Evolutionary conservation across 64 coral and sea anemone species (phyloP).

Genomic region (Pocillopora damicornis): DNA sequence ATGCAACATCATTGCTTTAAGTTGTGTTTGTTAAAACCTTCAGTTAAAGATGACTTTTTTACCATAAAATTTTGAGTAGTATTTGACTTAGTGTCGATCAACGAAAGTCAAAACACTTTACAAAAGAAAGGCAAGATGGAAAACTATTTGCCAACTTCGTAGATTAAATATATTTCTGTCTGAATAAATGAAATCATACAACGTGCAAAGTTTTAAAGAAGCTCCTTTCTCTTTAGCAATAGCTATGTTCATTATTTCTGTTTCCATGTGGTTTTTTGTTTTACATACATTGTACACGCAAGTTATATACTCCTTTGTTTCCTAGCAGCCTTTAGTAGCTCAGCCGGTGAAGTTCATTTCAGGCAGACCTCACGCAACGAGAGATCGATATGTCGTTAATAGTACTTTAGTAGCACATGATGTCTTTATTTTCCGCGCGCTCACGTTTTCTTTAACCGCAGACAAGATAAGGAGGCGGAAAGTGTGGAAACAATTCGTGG

Average conservation of each 20-base stretch:
- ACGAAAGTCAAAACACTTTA: background rate
- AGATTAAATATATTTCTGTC: background rate
- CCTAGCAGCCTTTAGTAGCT: background rate
- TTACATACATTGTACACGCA: too few relatives aligned
- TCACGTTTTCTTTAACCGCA: constrained; percentile 31
- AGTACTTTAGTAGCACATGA: background rate
- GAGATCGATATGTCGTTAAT: background rate
- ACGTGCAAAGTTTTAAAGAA: background rate
- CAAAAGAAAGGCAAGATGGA: background rate
- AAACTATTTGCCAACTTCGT: background rate
- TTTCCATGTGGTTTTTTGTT: too few relatives aligned
- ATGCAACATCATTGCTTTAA: background rate
- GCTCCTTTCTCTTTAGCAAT: too few relatives aligned
- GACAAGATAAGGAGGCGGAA: constrained; percentile 29
- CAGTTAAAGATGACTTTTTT: background rate
- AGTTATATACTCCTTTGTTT: background rate
- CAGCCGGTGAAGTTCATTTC: background rate
- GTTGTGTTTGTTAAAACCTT: background rate
- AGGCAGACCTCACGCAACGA: background rate
- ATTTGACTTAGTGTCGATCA: background rate
- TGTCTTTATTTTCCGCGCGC: background rate
- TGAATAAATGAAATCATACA: background rate
- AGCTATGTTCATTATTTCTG: too few relatives aligned
- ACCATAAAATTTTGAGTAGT: background rate
- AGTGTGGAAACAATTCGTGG: background rate